Percentiles rank a stretch among this genome's conserved stretches.
phyloP scores from a whole-genome alignment of 2,797 vertebrate species.

The Scyliorhinus canicula region DNA sequence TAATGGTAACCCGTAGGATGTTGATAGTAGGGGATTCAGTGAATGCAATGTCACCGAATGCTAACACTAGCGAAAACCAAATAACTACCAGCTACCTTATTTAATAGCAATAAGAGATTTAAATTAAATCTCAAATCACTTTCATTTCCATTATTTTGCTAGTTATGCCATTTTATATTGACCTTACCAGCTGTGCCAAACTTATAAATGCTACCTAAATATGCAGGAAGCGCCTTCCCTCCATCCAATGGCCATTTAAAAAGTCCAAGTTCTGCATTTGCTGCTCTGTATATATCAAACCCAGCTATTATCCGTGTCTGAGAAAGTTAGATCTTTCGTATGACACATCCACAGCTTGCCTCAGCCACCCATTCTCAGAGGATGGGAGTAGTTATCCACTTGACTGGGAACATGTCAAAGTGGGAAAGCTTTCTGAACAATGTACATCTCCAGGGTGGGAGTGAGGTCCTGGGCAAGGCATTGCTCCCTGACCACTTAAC shows the following conservation, averaged over 20 bases:
- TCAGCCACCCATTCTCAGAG: neutral
- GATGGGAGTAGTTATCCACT: neutral
- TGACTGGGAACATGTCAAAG: neutral
- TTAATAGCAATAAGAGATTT: neutral
- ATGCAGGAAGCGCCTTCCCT: neutral
- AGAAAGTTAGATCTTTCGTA: neutral
- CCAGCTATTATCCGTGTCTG: neutral
- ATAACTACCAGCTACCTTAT: neutral
- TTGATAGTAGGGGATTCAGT: too few species aligned
- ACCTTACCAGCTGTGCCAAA: neutral
- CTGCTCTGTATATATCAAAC: neutral
- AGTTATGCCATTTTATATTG: neutral
- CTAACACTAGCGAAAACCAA: neutral
- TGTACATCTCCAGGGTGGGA: neutral
- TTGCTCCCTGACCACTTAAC: neutral
- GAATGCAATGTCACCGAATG: too few species aligned
- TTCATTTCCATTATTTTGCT: neutral
- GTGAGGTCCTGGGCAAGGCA: neutral
- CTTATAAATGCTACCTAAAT: neutral
- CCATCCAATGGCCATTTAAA: neutral
- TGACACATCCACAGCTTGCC: neutral
- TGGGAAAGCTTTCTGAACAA: neutral
- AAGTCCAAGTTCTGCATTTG: too few species aligned
- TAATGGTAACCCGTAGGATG: too few species aligned
- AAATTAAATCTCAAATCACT: slow-evolving; percentile 5